Conservation (phyloP, 2,888 invertebrate genomes). For the Philonicus albiceps region DNA sequence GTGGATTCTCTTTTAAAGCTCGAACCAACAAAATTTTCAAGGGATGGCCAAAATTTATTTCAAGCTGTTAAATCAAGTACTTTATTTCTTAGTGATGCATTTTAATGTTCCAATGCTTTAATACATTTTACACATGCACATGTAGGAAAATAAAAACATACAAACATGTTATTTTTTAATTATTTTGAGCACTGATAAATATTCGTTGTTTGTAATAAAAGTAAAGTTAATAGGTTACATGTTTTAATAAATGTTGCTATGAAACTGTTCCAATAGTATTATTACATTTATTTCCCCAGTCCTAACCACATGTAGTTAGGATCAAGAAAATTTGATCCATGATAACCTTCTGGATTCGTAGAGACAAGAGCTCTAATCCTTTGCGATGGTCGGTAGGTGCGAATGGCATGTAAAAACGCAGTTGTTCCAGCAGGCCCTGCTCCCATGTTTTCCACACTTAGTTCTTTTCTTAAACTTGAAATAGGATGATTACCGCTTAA, state of each 20-base stretch:
- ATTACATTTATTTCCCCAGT: conserved; percentile 63
- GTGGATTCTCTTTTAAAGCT: background rate
- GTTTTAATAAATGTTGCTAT: background rate
- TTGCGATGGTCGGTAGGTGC: conserved; percentile 64
- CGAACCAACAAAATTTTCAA: background rate
- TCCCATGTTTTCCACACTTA: conserved; percentile 41
- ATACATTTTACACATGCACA: background rate
- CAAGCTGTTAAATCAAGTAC: background rate
- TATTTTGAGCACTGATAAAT: background rate
- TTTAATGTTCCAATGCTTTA: background rate
- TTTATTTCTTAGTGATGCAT: background rate
- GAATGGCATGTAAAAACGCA: conserved; percentile 62
- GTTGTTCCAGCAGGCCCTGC: conserved; percentile 55
- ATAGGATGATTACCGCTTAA: conserved; percentile 58
- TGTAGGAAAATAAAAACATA: background rate
- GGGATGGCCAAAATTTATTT: background rate
- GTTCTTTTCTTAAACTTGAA: conserved; percentile 53
- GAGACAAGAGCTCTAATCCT: conserved; percentile 69
- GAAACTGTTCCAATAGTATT: background rate
- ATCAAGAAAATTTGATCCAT: conserved; percentile 70
- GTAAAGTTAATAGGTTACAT: background rate
- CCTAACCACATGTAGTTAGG: conserved; percentile 74
- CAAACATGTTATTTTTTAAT: background rate
- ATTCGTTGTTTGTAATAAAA: background rate
- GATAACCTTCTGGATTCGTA: conserved; percentile 66